Conservation (phyloP, 2,113 vertebrate species). For the Grantiella picta region DNA sequence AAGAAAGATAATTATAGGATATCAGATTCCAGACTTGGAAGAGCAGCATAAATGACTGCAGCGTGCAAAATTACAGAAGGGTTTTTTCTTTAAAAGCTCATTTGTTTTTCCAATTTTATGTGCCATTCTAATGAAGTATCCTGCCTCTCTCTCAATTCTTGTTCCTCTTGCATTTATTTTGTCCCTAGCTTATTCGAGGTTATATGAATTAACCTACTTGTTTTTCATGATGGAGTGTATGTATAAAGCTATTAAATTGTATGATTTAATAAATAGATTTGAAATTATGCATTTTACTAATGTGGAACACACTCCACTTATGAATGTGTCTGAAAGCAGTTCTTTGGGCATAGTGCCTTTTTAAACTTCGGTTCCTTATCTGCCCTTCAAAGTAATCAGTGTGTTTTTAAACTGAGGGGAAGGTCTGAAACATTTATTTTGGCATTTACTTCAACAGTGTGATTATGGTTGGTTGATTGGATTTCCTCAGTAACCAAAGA, state of each 20-base stretch:
- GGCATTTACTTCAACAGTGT: neutral
- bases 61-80: neutral
- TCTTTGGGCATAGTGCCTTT: neutral
- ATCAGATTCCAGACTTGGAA: neutral
- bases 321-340: neutral
- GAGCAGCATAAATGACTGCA: neutral
- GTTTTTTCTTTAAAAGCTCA: neutral
- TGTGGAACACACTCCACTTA: neutral
- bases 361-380: neutral
- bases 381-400: neutral
- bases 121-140: neutral
- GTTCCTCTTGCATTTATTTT: neutral
- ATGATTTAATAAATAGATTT: neutral
- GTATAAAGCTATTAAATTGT: neutral
- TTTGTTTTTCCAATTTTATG: neutral
- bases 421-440: slow-evolving; percentile 24
- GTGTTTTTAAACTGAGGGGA: neutral
- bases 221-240: neutral
- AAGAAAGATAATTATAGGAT: neutral
- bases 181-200: neutral
- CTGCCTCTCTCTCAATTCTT: neutral
- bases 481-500: slow-evolving; percentile 38
- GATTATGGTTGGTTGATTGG: neutral
- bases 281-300: neutral
- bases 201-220: neutral